Conservation (phyloP, 2,888 invertebrate genomes). For the Pelosia muscerda region DNA sequence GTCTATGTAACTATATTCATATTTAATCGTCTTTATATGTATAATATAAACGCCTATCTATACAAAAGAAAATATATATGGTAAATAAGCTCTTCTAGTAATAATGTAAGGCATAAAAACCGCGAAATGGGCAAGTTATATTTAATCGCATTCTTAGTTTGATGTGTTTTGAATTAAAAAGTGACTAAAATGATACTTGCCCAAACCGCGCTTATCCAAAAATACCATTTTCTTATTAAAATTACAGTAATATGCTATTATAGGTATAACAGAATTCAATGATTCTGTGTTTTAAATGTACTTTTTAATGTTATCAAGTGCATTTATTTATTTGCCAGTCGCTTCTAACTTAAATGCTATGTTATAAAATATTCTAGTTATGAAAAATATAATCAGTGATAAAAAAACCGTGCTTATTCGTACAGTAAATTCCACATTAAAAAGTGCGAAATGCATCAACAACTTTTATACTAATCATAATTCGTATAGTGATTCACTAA, state of each 20-base stretch:
- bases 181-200: constrained; percentile 26
- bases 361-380: constrained; percentile 19
- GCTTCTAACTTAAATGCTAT: constrained; percentile 34
- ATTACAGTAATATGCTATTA: constrained; percentile 38
- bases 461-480: constrained; percentile 45
- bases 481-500: constrained; percentile 46
- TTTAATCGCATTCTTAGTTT: constrained; percentile 21
- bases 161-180: constrained; percentile 19
- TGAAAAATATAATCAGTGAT: constrained; percentile 30
- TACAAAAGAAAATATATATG: constrained; percentile 32
- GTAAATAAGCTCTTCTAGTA: constrained; percentile 41
- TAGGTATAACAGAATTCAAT: constrained; percentile 37
- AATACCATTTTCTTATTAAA: constrained; percentile 29
- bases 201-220: constrained; percentile 26
- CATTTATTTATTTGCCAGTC: constrained; percentile 38
- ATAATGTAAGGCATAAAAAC: constrained; percentile 30
- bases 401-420: constrained; percentile 38
- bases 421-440: constrained; percentile 38
- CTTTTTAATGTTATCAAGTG: constrained; percentile 53
- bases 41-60: constrained; percentile 32
- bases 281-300: constrained; percentile 45
- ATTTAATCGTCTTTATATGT: constrained; percentile 28
- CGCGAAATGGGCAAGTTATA: constrained; percentile 32
- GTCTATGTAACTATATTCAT: constrained; percentile 24
- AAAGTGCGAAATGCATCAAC: constrained; percentile 45